phyloP scores from a whole-genome alignment of 35 echinoderm and acorn worm species.

The Holothuria glaberrima region DNA sequence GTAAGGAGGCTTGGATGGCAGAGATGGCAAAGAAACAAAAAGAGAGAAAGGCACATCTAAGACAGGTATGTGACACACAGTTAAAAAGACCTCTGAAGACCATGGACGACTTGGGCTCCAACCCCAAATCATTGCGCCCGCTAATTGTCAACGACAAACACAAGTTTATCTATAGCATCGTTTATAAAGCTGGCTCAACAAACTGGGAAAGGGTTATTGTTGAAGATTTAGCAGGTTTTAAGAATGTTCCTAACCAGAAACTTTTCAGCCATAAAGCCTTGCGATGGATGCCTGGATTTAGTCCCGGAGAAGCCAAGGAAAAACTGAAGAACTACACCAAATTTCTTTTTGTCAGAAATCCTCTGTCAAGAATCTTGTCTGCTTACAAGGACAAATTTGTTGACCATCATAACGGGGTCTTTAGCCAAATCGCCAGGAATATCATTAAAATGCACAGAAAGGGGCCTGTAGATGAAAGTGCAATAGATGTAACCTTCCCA shows the following conservation, averaged over 20 bases:
- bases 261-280: constrained; percentile 83
- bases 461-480: not conserved
- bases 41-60: constrained; percentile 27
- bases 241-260: constrained; percentile 87
- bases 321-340: constrained; percentile 77
- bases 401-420: constrained; percentile 79
- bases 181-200: constrained; percentile 91
- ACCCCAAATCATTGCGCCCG: constrained; percentile 64
- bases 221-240: constrained; percentile 75
- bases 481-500: constrained; percentile 76
- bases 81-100: constrained; percentile 7
- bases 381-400: constrained; percentile 97
- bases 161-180: constrained; percentile 91
- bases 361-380: constrained; percentile 83
- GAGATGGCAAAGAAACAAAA: constrained; percentile 1
- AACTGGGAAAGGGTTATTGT: constrained; percentile 95
- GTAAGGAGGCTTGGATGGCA: constrained; percentile 40
- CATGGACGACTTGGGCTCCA: constrained; percentile 41
- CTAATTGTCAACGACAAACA: constrained; percentile 83
- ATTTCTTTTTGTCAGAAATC: constrained; percentile 93
- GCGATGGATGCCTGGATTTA: constrained; percentile 77
- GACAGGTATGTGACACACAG: not conserved
- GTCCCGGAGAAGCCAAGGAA: constrained; percentile 32
- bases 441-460: constrained; percentile 72
- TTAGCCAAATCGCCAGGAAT: constrained; percentile 59